A percentile compares a stretch with the other conserved stretches of the same genome.
phyloP scores from a whole-genome alignment of 35 echinoderm and acorn worm genomes.

The Ophioderma brevispina region DNA sequence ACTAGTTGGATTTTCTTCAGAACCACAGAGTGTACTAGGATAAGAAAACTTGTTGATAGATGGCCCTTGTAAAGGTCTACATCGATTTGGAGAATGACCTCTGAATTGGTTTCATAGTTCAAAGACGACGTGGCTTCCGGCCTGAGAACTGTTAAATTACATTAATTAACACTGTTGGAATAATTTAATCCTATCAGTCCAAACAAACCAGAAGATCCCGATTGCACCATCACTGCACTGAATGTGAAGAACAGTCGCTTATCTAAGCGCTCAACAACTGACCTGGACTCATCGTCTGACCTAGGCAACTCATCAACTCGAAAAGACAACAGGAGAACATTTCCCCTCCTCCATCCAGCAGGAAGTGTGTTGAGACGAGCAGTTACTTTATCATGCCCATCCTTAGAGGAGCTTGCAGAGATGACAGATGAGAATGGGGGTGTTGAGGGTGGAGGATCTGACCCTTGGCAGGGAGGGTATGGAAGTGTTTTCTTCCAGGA shows the following conservation, averaged over 20 bases:
- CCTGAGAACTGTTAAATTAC: too few species aligned
- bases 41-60: too few species aligned
- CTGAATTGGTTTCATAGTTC: too few species aligned
- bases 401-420: slow-evolving; percentile 70
- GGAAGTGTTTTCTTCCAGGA: slow-evolving; percentile 97
- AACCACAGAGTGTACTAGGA: too few species aligned
- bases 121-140: too few species aligned
- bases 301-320: slow-evolving; percentile 63
- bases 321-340: slow-evolving; percentile 63
- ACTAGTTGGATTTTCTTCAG: too few species aligned
- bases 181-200: slow-evolving; percentile 20
- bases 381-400: slow-evolving; percentile 83
- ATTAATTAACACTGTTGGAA: too few species aligned
- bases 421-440: slow-evolving; percentile 55
- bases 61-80: too few species aligned
- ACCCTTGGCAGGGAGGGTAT: slow-evolving; percentile 75
- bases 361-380: slow-evolving; percentile 62
- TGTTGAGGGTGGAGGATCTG: slow-evolving; percentile 75
- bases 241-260: slow-evolving; percentile 41
- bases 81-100: too few species aligned
- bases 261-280: slow-evolving; percentile 1
- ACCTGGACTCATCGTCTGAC: slow-evolving; percentile 35
- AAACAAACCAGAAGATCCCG: slow-evolving; percentile 71
- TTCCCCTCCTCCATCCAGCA: slow-evolving; percentile 74
- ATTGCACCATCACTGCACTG: slow-evolving; percentile 85